phyloP scores from a whole-genome alignment of 1,140 invertebrate genomes.

The Metaphire vulgaris region DNA sequence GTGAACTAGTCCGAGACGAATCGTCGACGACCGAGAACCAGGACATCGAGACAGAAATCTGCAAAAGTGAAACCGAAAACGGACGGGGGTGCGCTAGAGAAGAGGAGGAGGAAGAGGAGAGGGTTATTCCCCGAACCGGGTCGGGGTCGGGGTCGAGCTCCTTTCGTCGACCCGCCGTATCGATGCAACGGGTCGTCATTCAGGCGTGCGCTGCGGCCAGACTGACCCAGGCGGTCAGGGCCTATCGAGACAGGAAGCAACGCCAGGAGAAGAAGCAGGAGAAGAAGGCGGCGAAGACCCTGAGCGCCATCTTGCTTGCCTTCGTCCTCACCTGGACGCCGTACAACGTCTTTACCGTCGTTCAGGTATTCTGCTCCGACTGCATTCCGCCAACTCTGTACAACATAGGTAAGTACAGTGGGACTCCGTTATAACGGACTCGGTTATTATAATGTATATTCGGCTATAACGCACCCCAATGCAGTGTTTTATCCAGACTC shows the following conservation, averaged over 20 bases:
- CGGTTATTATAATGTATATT: no score
- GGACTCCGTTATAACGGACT: no score
- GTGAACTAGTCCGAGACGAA: no score
- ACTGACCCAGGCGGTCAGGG: constrained; percentile 38
- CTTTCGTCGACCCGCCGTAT: neutral
- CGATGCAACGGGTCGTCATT: constrained; percentile 35
- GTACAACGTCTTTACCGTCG: constrained; percentile 73
- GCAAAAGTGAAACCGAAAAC: neutral
- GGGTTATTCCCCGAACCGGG: neutral
- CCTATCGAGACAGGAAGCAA: constrained; percentile 54
- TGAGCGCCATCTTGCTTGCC: constrained; percentile 88
- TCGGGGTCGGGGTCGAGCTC: no score
- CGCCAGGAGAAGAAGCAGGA: constrained; percentile 93
- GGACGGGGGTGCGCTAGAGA: neutral
- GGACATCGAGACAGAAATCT: no score
- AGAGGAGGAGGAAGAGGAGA: neutral
- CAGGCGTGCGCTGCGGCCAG: constrained; percentile 41
- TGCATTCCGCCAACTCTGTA: constrained; percentile 38
- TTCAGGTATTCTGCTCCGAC: constrained; percentile 51
- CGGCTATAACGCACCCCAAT: no score
- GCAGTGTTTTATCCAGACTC: no score
- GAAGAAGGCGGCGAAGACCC: constrained; percentile 94
- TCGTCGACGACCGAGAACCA: no score
- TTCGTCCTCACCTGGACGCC: constrained; percentile 99
- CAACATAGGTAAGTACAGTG: constrained; percentile 38